Base-by-base conservation (phyloP, 2,113 vertebrate species). In the Talpa occidentalis region DNA sequence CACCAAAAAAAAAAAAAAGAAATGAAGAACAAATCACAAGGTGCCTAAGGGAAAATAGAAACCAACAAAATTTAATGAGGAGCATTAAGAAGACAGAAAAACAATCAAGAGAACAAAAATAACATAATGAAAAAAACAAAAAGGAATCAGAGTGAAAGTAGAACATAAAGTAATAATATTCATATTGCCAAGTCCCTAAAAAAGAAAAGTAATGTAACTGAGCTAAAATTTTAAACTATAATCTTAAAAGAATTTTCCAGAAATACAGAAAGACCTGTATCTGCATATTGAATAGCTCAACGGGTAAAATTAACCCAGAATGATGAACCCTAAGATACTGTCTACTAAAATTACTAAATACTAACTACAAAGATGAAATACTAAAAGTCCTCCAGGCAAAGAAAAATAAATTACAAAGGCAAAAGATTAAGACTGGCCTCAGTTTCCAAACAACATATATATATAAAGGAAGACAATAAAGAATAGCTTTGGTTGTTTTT, bases 11-110 rank as follows among this genome's bases (percentile, higher is more conserved):
- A n/a, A n/a, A n/a, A n/a, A n/a, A n/a, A n/a, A 42, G 12, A 74
- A 91, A 94, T 81, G 6, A 94, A 73, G 26, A 72, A 22, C 37
- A 94, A 91, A 80, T 59, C n/a, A 52, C 15, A 91, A 67, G 30
- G 35, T 67, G 6, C 26, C 9, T 32, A 73, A 44, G 14, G 54
- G 37, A 90, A 91, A 86, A 86, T 2, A 79, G 4, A 54, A 72
- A 14, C 12, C 44, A 52, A 88, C 26, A 91, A 91, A 88, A 91
- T 88, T 81, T 76, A 87, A 88, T 42, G 44, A 47, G 32, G 44
- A 54, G 5, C 40, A 87, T 0, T 87, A 19, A 86, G 49, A 95
- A 81, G n/a, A 28, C 59, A 76, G 54, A 14, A 52, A 67, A 90
- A 85, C 49, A 72, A 90, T 59, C 17, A 35, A 86, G 49, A 86